Evolutionary conservation across 1,140 invertebrate species (phyloP).

Genomic region (Daktulosphaira vitifoliae): DNA sequence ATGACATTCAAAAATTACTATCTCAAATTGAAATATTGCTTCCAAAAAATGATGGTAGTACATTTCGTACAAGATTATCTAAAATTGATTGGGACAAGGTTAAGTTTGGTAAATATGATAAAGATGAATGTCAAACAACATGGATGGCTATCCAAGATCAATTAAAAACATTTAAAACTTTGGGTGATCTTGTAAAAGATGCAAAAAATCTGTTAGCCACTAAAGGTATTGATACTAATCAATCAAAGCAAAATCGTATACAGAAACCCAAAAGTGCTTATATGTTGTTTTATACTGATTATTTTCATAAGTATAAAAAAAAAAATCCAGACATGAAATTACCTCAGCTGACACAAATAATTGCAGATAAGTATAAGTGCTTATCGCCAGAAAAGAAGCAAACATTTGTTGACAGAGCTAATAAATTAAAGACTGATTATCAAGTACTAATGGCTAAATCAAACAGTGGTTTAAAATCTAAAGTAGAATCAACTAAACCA

Average conservation of each 20-base stretch:
- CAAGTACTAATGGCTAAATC: neutral
- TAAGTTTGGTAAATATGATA: slow-evolving; percentile 22
- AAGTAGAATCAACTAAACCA: neutral
- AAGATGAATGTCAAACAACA: slow-evolving; percentile 24
- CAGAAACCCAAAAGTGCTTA: slow-evolving; percentile 9
- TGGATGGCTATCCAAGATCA: slow-evolving; percentile 26
- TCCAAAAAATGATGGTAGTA: slow-evolving; percentile 6
- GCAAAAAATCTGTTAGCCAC: slow-evolving; percentile 16
- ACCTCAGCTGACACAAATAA: slow-evolving; percentile 7
- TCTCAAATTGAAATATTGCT: slow-evolving; percentile 1
- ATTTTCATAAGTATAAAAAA: slow-evolving; percentile 8
- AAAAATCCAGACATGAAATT: slow-evolving; percentile 26
- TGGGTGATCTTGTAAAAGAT: slow-evolving; percentile 18
- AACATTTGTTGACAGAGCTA: slow-evolving; percentile 1
- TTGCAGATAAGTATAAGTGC: slow-evolving; percentile 15
- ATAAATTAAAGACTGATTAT: slow-evolving; percentile 25
- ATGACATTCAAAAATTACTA: slow-evolving; percentile 14
- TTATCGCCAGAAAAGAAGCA: slow-evolving; percentile 20
- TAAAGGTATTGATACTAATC: slow-evolving; percentile 30
- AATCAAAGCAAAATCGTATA: slow-evolving; percentile 21
- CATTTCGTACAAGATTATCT: neutral
- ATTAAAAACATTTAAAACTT: slow-evolving; percentile 17
- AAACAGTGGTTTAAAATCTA: neutral
- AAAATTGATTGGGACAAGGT: slow-evolving; percentile 15
- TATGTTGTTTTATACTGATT: slow-evolving; percentile 20